Evolutionary conservation across 92 coral and sea anemone genomes (phyloP).

Genomic region (Galaxea fascicularis): DNA sequence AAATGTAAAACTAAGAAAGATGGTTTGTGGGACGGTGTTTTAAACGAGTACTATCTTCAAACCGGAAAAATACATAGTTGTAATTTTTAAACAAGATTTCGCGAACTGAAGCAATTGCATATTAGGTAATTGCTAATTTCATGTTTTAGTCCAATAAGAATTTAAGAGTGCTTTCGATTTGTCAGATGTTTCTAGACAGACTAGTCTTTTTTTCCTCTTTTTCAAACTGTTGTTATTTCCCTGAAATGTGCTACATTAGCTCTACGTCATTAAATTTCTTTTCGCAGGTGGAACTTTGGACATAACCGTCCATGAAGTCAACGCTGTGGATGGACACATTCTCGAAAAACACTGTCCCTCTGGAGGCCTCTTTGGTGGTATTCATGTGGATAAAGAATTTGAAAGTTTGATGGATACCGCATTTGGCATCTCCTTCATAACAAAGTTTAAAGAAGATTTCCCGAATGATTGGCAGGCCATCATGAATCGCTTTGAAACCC

Average conservation of each 20-base stretch:
- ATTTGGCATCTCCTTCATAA: slow-evolving; percentile 25
- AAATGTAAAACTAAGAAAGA: too few relatives aligned
- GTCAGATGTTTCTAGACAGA: too few relatives aligned
- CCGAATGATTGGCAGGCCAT: slow-evolving; percentile 48
- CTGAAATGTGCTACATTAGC: background rate
- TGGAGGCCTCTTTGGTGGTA: slow-evolving; percentile 49
- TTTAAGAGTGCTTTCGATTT: too few relatives aligned
- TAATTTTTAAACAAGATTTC: too few relatives aligned
- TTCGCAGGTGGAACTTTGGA: slow-evolving; percentile 50
- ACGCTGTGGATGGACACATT: slow-evolving; percentile 32
- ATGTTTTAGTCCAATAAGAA: too few relatives aligned
- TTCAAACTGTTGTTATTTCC: too few relatives aligned
- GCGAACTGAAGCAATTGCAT: too few relatives aligned
- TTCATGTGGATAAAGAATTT: slow-evolving; percentile 43
- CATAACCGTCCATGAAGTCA: slow-evolving; percentile 39
- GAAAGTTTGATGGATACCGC: slow-evolving; percentile 14
- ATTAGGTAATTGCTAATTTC: too few relatives aligned
- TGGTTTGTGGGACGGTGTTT: too few relatives aligned
- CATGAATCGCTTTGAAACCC: slow-evolving; percentile 49
- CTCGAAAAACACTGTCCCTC: slow-evolving; percentile 44
- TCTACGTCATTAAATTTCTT: background rate
- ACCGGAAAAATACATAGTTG: too few relatives aligned
- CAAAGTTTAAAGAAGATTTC: slow-evolving; percentile 16
- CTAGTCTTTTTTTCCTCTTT: too few relatives aligned
- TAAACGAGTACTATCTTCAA: too few relatives aligned